Conservation (phyloP, 2,113 vertebrate species). For the Struthio camelus region DNA sequence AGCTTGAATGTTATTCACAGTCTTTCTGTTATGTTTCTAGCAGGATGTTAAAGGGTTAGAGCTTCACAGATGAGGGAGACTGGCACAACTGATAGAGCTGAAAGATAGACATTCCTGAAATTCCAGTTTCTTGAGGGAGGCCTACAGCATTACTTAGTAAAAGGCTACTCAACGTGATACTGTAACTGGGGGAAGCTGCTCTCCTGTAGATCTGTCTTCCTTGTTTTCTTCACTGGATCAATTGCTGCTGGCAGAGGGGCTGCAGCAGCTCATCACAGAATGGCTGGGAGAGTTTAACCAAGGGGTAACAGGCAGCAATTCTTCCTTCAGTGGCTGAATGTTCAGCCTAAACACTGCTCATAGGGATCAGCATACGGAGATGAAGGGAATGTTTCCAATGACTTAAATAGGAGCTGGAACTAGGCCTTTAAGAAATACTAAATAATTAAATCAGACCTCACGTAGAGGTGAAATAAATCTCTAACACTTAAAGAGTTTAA, state of each 20-base stretch:
- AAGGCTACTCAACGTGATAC: not conserved
- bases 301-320: not conserved
- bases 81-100: not conserved
- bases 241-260: not conserved
- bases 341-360: not conserved
- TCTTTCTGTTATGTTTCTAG: not conserved
- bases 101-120: not conserved
- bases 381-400: conserved; percentile 35
- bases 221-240: not conserved
- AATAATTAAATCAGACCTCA: conserved; percentile 57
- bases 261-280: accelerated
- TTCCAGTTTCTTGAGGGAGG: not conserved
- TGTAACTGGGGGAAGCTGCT: not conserved
- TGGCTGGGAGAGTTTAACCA: not conserved
- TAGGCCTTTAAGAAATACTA: conserved; percentile 10
- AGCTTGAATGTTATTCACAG: not conserved
- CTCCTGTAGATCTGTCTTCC: not conserved
- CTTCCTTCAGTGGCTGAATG: not conserved
- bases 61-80: not conserved
- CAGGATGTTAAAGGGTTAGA: not conserved
- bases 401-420: conserved; percentile 30
- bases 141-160: not conserved
- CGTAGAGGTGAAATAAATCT: conserved; percentile 12
- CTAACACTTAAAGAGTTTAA: conserved; percentile 32
- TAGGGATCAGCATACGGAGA: not conserved